A percentile compares a stretch with the other conserved stretches of the same genome.
phyloP scores from a whole-genome alignment of 2,113 vertebrate species.

The Potamarius usumacintae region DNA sequence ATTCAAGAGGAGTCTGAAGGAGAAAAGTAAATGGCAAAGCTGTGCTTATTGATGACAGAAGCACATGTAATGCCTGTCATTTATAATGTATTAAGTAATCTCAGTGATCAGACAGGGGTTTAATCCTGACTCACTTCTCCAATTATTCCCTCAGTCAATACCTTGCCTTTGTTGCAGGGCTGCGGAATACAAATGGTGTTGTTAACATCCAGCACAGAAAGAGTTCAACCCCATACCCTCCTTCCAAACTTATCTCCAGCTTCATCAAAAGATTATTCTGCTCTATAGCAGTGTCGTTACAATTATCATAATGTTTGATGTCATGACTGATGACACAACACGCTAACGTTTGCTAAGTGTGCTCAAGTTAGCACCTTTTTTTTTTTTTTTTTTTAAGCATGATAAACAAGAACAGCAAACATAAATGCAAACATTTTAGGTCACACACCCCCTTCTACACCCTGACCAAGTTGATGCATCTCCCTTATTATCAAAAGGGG shows the following conservation, averaged over 20 bases:
- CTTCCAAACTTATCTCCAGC: background rate
- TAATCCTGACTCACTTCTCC: constrained; percentile 7
- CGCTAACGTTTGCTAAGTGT: background rate
- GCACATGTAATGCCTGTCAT: background rate
- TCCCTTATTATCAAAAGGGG: too few species aligned
- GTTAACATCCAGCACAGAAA: background rate
- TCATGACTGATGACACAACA: background rate
- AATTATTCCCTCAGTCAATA: constrained; percentile 16
- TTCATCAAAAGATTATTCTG: background rate
- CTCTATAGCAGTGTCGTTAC: background rate
- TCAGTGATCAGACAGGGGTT: background rate
- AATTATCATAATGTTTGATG: background rate
- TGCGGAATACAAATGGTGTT: constrained; percentile 25
- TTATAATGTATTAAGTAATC: background rate
- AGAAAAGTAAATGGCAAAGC: background rate
- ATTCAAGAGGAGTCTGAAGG: background rate
- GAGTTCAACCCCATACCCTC: background rate
- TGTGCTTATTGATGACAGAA: background rate
- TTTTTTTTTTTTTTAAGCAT: background rate
- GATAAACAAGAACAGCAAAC: too few species aligned
- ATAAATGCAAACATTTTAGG: too few species aligned
- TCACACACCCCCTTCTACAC: too few species aligned
- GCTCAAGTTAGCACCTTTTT: background rate
- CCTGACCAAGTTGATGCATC: too few species aligned
- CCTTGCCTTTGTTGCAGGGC: background rate